Base-by-base conservation (phyloP, 2,888 invertebrate genomes). In the Dorcus hopei region DNA sequence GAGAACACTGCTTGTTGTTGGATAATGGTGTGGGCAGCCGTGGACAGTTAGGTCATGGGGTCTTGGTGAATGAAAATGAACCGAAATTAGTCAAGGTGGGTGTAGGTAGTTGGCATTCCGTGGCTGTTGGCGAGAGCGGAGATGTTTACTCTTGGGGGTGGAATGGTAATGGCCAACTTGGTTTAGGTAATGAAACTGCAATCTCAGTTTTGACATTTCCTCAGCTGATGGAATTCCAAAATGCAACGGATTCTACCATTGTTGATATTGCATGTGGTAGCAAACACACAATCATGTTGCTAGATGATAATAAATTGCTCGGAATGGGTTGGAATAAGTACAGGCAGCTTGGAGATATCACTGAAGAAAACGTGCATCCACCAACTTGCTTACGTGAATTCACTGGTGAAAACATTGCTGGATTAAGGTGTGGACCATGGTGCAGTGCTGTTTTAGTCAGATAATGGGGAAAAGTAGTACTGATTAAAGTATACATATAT, bases 121-220 rank as follows among this genome's bases (percentile, higher is more conserved):
- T 88, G 52, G 93, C 89, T 8, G 74, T 94, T 6, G 91, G 91
- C 65, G 82, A 85, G 69, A 84, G 83, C 75, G 94, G 93, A 9
- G 95, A 95, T 74, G 72, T 95, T 0, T 96, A 95, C 73, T 82
- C 85, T 2, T 96, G 96, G 95, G 96, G 96, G 6, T 94, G 91
- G 89, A 96, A 96, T 78, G 87, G 89, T 61, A 85, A 85, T 70
- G 95, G 95, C 0, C 94, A 96, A 76, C 78, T 96, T 11, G 95
- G 95, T 6, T 76, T 90, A 38, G 75, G 77, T 38, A 71, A 74
- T 6, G 73, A 79, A 59, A 79, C 80, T 58, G 72, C 72, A 39
- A 70, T 80, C 63, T 75, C 77, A 23, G 73, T 81, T 38, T 73
- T 81, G 68, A 78, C 84, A 2, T 70, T 77, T 26, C 80, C 83